Evolutionary conservation across 92 coral and sea anemone species (phyloP).

Genomic region (Umimayanthus chanpuru): DNA sequence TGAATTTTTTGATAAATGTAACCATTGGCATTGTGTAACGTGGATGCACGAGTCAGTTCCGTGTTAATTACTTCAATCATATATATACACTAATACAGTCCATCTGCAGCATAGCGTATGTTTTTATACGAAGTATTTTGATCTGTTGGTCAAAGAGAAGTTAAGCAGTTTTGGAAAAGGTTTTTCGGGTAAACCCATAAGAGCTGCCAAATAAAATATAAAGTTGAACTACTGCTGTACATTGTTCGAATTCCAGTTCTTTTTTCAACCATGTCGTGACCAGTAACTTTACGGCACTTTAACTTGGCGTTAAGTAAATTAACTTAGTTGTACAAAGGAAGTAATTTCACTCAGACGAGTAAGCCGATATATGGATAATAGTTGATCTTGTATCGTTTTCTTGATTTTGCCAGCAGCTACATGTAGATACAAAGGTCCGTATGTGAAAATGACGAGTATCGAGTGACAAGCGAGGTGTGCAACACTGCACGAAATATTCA

Average conservation of each 20-base stretch:
- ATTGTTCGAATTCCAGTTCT: background rate
- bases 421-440: no score
- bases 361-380: background rate
- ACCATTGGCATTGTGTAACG: no score
- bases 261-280: slow-evolving; percentile 15
- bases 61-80: background rate
- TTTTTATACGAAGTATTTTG: background rate
- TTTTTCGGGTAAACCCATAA: no score
- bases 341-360: background rate
- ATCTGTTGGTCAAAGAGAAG: background rate
- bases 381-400: background rate
- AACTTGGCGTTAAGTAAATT: background rate
- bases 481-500: no score
- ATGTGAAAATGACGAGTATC: no score
- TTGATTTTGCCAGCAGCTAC: background rate
- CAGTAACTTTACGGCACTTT: background rate
- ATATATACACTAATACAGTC: no score
- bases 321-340: background rate
- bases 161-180: background rate
- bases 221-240: background rate
- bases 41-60: background rate
- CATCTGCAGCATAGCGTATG: background rate
- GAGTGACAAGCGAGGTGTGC: no score
- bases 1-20: background rate
- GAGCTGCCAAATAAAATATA: no score